Evolutionary conservation across 2,113 vertebrate genomes (phyloP), one percentile per base, ranked within the genome.

Genomic region (Epinephelus moara): DNA sequence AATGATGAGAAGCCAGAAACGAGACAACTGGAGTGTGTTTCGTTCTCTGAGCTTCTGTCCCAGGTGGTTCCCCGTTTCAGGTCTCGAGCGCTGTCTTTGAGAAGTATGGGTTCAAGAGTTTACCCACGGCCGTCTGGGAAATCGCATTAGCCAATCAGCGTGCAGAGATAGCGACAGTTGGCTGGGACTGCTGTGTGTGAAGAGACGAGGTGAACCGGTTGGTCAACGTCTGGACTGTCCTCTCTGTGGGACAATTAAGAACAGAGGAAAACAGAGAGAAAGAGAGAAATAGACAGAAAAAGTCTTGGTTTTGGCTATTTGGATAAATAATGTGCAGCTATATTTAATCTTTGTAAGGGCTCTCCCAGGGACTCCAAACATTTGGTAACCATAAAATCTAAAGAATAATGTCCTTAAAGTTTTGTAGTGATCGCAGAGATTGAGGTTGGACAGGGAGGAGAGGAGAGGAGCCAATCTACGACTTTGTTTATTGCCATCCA

Each of bases 401-500:
- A 81, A 57, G 19, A 55, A 73, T 76, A 68, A 45, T 73, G 42
- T 49, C 57, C 61, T 47, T 55, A 21, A 72, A 71, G 63, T 64
- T 74, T 53, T 18, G n/a, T 3, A 49, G 66, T 57, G 49, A 67
- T 81, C 59, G 25, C 27, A 72, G 70, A 82, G 55, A 63, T 75
- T 49, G 52, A 25, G 47, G 42, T 40, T 59, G 30, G 50, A 62
- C 12, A 19, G 55, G 47, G 68, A 91, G 78, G 86, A 82, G 75
- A 88, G 83, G 78, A 90, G 88, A 88, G 83, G 84, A 91, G 90
- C 79, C 83, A 89, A 78, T 89, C 87, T 88, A 86, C 85, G 80
- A 93, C 91, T 94, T 95, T 95, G 94, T 94, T 96, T 95, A 94
- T 92, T 94, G 91, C 93, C 91, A 90, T 92, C 92, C 87, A 93